A percentile compares a stretch with the other conserved stretches of the same genome.
Evolutionary conservation across 35 echinoderm and acorn worm genomes (phyloP).

Genomic region (Eucidaris tribuloides): DNA sequence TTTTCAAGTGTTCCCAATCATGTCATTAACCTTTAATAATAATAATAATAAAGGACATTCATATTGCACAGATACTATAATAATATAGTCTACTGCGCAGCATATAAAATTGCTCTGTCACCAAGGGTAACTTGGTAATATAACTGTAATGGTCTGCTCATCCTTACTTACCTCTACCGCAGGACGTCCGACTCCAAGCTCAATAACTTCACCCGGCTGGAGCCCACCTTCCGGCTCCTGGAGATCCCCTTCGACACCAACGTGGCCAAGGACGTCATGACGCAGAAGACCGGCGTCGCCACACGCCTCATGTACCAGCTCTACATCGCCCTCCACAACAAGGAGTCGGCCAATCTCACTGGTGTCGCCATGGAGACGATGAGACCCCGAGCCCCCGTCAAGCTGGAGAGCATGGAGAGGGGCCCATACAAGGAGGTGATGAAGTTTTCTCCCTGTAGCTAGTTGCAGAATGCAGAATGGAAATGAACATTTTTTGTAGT

Average conservation of each 20-base stretch:
- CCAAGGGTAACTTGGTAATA: no score
- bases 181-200: slow-evolving; percentile 97
- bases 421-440: slow-evolving; percentile 86
- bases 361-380: slow-evolving; percentile 94
- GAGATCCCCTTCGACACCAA: slow-evolving; percentile 92
- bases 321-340: slow-evolving; percentile 91
- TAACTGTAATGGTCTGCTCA: no score
- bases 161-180: not conserved
- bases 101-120: no score
- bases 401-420: slow-evolving; percentile 91
- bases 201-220: slow-evolving; percentile 97
- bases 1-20: no score
- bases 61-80: no score
- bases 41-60: no score
- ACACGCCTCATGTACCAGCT: slow-evolving; percentile 92
- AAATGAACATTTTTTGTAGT: no score
- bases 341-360: slow-evolving; percentile 85
- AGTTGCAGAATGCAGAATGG: no score
- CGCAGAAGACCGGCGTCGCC: slow-evolving; percentile 72
- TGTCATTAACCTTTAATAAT: no score
- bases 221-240: slow-evolving; percentile 88
- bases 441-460: no score
- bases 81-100: no score
- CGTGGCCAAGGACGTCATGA: slow-evolving; percentile 85
- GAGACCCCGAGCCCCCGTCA: slow-evolving; percentile 88